Conservation (phyloP, 2,888 invertebrate genomes). For the Cheiracanthium punctorium region DNA sequence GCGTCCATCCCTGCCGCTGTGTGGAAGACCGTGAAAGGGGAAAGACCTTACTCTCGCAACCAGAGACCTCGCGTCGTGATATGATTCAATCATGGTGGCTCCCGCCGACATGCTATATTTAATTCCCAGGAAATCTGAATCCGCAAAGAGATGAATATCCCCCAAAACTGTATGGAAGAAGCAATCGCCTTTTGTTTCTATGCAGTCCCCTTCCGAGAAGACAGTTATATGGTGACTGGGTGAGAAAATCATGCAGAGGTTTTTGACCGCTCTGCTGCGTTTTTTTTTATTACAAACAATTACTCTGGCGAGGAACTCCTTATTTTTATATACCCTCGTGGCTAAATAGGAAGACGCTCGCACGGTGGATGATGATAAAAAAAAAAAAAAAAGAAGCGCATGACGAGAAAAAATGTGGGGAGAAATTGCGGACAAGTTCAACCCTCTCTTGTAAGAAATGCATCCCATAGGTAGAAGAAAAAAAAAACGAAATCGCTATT, state of each 20-base stretch:
- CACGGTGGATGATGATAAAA: no score
- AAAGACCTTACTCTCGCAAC: neutral
- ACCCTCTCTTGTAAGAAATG: neutral
- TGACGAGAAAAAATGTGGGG: constrained; percentile 4
- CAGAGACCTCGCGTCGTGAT: neutral
- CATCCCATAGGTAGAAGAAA: no score
- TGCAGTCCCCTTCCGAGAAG: constrained; percentile 40
- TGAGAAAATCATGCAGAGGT: constrained; percentile 63
- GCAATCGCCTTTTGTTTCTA: constrained; percentile 42
- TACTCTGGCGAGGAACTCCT: constrained; percentile 23
- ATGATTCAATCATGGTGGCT: neutral
- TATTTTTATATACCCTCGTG: constrained; percentile 48
- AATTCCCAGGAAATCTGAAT: neutral
- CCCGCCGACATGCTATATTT: neutral
- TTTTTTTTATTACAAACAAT: constrained; percentile 63
- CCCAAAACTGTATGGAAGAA: no score
- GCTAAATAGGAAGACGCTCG: neutral
- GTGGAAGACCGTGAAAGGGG: neutral
- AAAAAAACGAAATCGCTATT: neutral
- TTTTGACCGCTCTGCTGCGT: constrained; percentile 57
- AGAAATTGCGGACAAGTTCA: constrained; percentile 8
- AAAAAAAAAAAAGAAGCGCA: no score
- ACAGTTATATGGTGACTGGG: constrained; percentile 62
- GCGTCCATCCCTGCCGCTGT: no score
- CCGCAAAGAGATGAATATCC: neutral